These are phyloP conservation scores for Acanthornis magna DNA, from an alignment of 2,797 vertebrate genomes.

Conservation along the genomic window DNA sequence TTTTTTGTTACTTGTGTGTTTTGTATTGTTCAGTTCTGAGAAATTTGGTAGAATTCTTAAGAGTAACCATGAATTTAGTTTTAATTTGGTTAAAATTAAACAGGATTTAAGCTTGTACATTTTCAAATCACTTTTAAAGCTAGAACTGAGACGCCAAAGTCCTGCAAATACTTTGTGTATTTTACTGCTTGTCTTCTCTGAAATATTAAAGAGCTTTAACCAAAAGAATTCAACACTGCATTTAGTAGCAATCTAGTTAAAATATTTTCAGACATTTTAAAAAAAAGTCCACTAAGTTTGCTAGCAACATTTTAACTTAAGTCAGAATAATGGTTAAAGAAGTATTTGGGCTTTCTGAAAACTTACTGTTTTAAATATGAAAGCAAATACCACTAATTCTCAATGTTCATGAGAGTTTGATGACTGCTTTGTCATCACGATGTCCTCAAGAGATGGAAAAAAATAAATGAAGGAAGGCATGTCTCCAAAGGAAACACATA, in stretches of 20 bases:
- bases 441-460: rapidly evolving
- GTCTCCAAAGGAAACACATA: background rate
- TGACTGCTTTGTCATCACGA: background rate
- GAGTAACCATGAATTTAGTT: background rate
- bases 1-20: background rate
- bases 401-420: background rate
- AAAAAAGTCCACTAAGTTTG: background rate
- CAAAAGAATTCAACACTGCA: background rate
- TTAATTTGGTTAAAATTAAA: background rate
- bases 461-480: background rate
- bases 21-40: background rate
- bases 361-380: background rate
- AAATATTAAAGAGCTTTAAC: background rate
- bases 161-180: background rate
- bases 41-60: background rate
- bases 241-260: background rate
- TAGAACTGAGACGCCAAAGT: background rate
- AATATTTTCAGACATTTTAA: background rate
- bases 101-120: background rate
- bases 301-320: background rate
- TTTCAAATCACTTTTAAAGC: background rate
- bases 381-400: background rate
- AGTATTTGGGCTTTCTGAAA: background rate
- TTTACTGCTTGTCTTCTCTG: background rate
- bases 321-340: background rate